Base-by-base conservation (phyloP, 2,888 invertebrate species). In the Coelogynopora nodosa region DNA sequence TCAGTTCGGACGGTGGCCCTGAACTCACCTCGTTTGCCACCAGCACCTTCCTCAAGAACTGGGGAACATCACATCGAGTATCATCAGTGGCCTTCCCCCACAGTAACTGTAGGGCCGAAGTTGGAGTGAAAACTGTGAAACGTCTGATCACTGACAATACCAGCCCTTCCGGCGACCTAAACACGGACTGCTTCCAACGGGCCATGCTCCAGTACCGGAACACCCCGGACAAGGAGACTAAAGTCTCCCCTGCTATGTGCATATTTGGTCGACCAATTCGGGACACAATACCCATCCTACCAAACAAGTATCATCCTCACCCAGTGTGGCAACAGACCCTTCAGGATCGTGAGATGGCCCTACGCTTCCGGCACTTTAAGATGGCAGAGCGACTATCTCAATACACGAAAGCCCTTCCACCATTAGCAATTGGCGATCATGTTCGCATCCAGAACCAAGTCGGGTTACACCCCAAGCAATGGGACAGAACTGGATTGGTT, bases 401-500 rank as follows among this genome's bases (percentile, higher is more conserved):
- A 31, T 89, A 89, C 49, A 89, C 89, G n/a, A 86, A 86, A 80
- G 67, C 87, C 0, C 86, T 89, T 13, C 89, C 88, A 30, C 85
- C 84, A 5, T 67, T 85, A 27, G 23, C 28, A 26, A 86, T 89
- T 26, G 89, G 89, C 0, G 89, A 89, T 27, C 83, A 49, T 67
- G 89, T 89, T 0, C 84, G 88, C 0, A 88, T 89, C 0, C 89
- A 89, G 82, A 89, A 89, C 81, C 89, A 89, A 84, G 87, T 83
- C 28, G 89, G 88, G n/a, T 87, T 85, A 0, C 84, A 89, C 84
- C 88, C 89, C 1, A 84, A 30, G 0, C 89, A 89, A 87, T 89
- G 89, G 89, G 89, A 89, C 88, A 89, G 89, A 86, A 89, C 89
- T 0, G 89, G 89, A 0, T 26, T 67, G 5, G 87, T 89, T n/a